phyloP scores from a whole-genome alignment of 2,797 vertebrate genomes.

The Adelosebastes latens region DNA sequence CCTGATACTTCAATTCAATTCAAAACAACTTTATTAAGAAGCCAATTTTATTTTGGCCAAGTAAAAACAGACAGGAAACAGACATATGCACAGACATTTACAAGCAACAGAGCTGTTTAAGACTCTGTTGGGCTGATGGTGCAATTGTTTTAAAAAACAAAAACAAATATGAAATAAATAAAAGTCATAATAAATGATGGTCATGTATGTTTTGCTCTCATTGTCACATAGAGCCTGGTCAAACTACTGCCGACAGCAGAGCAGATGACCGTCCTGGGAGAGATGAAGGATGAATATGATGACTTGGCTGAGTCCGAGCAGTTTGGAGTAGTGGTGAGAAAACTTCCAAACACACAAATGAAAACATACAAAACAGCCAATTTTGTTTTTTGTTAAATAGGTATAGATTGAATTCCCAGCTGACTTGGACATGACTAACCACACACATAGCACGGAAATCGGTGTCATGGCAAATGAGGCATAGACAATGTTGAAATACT shows the following conservation, averaged over 20 bases:
- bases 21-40: too few relatives aligned
- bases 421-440: conserved; percentile 30
- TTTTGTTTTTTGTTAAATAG: background rate
- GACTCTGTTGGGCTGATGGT: background rate
- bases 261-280: conserved; percentile 82
- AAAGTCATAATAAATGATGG: background rate
- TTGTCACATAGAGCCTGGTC: conserved; percentile 83
- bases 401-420: background rate
- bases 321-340: conserved; percentile 89
- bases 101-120: background rate
- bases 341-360: background rate
- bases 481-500: background rate
- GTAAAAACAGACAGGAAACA: background rate
- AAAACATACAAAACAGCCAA: background rate
- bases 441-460: conserved; percentile 12
- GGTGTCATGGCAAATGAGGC: conserved; percentile 2
- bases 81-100: background rate
- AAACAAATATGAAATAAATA: background rate
- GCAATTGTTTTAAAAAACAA: background rate
- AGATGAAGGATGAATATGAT: conserved; percentile 89
- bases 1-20: background rate
- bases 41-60: too few relatives aligned
- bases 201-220: conserved; percentile 1
- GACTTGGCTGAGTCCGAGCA: conserved; percentile 90
- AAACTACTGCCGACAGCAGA: conserved; percentile 87